Conservation (phyloP, 2,113 vertebrate genomes). For the Poicephalus meyeri region DNA sequence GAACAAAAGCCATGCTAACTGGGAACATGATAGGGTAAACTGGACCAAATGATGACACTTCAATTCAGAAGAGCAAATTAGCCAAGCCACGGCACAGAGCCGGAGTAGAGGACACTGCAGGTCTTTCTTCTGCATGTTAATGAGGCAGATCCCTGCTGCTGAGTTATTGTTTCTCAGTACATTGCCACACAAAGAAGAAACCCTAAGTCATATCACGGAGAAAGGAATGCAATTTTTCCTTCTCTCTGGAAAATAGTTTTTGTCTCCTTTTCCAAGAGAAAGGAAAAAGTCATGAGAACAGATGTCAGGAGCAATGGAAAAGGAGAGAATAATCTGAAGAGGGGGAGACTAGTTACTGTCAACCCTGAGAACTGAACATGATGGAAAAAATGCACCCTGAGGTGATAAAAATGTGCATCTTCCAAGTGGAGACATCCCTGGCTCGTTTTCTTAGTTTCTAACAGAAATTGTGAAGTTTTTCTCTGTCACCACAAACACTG, state of each 20-base stretch:
- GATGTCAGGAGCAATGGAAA: neutral
- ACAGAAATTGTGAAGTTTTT: neutral
- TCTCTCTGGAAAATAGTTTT: neutral
- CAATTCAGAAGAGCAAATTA: neutral
- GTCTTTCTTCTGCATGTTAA: neutral
- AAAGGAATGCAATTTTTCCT: neutral
- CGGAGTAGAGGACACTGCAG: neutral
- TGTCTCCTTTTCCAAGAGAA: neutral
- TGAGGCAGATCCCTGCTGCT: neutral
- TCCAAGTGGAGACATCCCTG: neutral
- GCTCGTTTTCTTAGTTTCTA: neutral
- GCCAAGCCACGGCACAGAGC: neutral
- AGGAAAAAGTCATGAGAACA: neutral
- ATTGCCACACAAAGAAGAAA: neutral
- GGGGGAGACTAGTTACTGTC: neutral
- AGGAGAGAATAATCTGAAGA: neutral
- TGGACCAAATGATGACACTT: neutral
- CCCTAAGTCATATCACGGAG: neutral
- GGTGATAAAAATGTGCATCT: neutral
- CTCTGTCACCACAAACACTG: neutral
- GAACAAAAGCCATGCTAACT: neutral
- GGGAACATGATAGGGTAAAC: neutral
- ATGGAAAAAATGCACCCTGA: neutral
- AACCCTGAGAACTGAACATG: neutral
- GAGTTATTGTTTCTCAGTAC: neutral